Conservation (phyloP, 2,888 invertebrate genomes). For the Drosophila maculinotata region DNA sequence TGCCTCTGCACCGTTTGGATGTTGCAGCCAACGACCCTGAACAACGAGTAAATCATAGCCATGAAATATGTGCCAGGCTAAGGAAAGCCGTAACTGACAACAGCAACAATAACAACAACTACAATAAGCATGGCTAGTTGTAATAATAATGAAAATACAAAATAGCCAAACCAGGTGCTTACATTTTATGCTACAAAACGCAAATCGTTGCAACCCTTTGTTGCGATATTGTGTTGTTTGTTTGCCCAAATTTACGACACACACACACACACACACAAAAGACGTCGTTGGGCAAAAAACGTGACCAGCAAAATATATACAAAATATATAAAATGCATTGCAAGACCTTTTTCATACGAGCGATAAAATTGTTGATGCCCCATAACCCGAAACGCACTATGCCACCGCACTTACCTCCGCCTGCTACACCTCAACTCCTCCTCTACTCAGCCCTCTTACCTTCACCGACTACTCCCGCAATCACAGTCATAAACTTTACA, state of each 20-base stretch:
- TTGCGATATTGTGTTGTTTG: slow-evolving; percentile 57
- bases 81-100: slow-evolving; percentile 52
- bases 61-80: slow-evolving; percentile 75
- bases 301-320: slow-evolving; percentile 61
- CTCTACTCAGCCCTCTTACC: background rate
- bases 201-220: slow-evolving; percentile 64
- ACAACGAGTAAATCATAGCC: slow-evolving; percentile 79
- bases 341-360: slow-evolving; percentile 52
- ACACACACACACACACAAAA: slow-evolving; percentile 34
- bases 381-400: slow-evolving; percentile 32
- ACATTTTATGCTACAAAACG: slow-evolving; percentile 64
- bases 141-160: slow-evolving; percentile 77
- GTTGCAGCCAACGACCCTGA: slow-evolving; percentile 72
- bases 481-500: slow-evolving; percentile 70
- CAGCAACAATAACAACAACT: slow-evolving; percentile 21
- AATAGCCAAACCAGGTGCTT: slow-evolving; percentile 60
- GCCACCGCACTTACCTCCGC: background rate
- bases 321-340: slow-evolving; percentile 53
- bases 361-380: slow-evolving; percentile 54
- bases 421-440: background rate
- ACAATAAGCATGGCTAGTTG: slow-evolving; percentile 46
- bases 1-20: slow-evolving; percentile 28
- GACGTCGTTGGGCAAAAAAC: slow-evolving; percentile 47
- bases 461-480: slow-evolving; percentile 20
- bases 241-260: slow-evolving; percentile 68